These are phyloP conservation scores for Disparrhopalites patrizii DNA, from an alignment of 2,888 invertebrate species.

Conservation along the genomic window DNA sequence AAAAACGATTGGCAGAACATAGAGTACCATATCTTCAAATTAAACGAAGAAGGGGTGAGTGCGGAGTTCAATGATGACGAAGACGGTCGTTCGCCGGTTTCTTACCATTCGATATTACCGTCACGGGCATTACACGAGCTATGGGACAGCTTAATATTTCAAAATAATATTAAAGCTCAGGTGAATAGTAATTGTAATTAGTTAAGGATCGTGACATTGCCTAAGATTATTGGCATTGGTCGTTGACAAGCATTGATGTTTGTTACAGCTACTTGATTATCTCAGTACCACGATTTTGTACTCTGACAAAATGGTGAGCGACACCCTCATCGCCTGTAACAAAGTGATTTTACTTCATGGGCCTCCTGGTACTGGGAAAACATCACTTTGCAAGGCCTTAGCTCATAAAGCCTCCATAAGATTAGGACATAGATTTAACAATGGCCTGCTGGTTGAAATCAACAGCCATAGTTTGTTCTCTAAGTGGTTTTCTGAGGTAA, in stretches of 20 bases:
- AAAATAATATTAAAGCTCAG: constrained; percentile 67
- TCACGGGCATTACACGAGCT: constrained; percentile 70
- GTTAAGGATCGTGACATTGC: too few species aligned
- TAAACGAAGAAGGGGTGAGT: constrained; percentile 38
- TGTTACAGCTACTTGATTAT: constrained; percentile 68
- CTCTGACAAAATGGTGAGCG: constrained; percentile 73
- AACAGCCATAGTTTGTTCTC: constrained; percentile 97
- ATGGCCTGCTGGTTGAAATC: constrained; percentile 82
- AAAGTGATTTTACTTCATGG: constrained; percentile 80
- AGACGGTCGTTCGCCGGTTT: constrained; percentile 56
- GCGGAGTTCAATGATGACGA: constrained; percentile 54
- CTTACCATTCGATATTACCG: constrained; percentile 77
- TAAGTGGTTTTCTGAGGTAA: constrained; percentile 95
- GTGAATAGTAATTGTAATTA: too few species aligned
- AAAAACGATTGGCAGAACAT: neutral
- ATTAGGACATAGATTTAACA: constrained; percentile 59
- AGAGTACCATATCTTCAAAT: constrained; percentile 32
- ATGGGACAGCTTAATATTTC: constrained; percentile 87
- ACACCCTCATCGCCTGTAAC: constrained; percentile 82
- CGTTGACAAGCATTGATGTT: constrained; percentile 9
- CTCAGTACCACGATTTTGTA: constrained; percentile 80
- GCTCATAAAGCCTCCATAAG: constrained; percentile 3
- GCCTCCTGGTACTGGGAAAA: constrained; percentile 6
- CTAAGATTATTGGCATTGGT: too few species aligned
- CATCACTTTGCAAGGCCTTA: constrained; percentile 2